Conservation (phyloP, 30 jellyfish, hydroid and myxozoan genomes). For the Catostylus mosaicus region DNA sequence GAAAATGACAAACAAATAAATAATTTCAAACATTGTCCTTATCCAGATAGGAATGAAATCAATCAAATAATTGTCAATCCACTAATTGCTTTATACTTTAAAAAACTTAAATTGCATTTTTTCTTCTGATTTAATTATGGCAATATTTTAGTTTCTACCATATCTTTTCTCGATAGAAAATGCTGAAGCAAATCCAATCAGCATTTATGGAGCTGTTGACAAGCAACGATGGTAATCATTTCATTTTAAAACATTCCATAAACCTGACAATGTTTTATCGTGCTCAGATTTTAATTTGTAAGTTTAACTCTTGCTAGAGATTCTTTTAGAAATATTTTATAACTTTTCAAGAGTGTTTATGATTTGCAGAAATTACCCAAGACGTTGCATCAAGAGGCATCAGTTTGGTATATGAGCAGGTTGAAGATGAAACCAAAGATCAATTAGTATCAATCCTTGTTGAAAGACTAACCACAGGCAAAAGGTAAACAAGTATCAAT, state of each 20-base stretch:
- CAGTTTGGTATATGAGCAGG: slow-evolving; percentile 86
- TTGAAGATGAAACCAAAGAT: slow-evolving; percentile 63
- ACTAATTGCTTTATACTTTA: too few relatives aligned
- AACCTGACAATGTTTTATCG: too few relatives aligned
- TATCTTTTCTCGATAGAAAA: slow-evolving; percentile 25
- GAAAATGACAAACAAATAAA: background rate
- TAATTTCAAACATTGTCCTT: too few relatives aligned
- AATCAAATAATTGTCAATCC: too few relatives aligned
- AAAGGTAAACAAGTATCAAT: too few relatives aligned
- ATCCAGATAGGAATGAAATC: too few relatives aligned
- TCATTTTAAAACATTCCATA: background rate
- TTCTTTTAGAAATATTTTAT: too few relatives aligned
- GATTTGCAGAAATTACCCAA: slow-evolving; percentile 71
- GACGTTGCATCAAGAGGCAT: slow-evolving; percentile 98
- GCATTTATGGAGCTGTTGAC: slow-evolving; percentile 79
- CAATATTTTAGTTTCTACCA: too few relatives aligned
- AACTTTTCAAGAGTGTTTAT: too few relatives aligned
- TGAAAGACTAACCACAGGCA: slow-evolving; percentile 89
- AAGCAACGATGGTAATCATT: slow-evolving; percentile 80
- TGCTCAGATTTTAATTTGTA: too few relatives aligned
- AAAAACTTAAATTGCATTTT: background rate
- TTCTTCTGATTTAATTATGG: too few relatives aligned
- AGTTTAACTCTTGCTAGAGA: too few relatives aligned
- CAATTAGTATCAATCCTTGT: slow-evolving; percentile 78
- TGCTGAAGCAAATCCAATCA: slow-evolving; percentile 71